Evolutionary conservation across 1,140 invertebrate species (phyloP), one percentile per base, ranked within the genome.

Genomic region (Argopecten irradians): DNA sequence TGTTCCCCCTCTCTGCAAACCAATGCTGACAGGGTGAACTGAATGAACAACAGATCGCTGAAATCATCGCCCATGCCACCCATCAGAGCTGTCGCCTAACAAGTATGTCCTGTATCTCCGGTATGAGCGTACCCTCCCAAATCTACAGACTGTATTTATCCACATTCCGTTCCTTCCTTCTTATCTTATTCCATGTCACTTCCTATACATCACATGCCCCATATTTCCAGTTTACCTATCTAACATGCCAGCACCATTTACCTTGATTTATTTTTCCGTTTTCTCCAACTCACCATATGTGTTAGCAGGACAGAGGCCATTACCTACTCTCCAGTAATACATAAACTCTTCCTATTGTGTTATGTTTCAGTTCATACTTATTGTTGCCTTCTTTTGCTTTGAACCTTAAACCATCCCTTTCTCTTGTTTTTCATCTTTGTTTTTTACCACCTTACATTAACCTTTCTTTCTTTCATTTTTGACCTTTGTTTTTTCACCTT

Each of bases 121-220:
- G 16, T n/a, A 28, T n/a, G n/a, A 39, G 13, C 36, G 13, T 13
- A 71, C 55, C 55, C 55, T 71, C 55, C n/a, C 55, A 71, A 71
- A 71, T n/a, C 1, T 71, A 71, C 55, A 3, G 19, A 14, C 22
- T 71, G 22, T 71, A 71, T 71, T 71, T 71, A 71, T 71, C 55
- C 55, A 71, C 55, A 71, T 71, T 28, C 55, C 55, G 28, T 28
- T 46, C 5, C 1, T 28, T 39, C 28, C 55, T n/a, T 16, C 55
- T 71, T 71, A 71, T 71, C 55, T 71, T 28, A 71, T 71, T 71
- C 55, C 55, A 71, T 71, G 55, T 71, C 55, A 71, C 5, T 71
- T 71, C 55, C 22, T 28, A 71, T 71, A 16, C 5, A 28, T 71
- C 55, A 71, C 16, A n/a, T 11, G 5, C 1, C 55, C 28, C n/a